Percentiles rank a stretch among this genome's conserved stretches.
phyloP scores from a whole-genome alignment of 1,140 invertebrate genomes.

The Drosophila ambigua region DNA sequence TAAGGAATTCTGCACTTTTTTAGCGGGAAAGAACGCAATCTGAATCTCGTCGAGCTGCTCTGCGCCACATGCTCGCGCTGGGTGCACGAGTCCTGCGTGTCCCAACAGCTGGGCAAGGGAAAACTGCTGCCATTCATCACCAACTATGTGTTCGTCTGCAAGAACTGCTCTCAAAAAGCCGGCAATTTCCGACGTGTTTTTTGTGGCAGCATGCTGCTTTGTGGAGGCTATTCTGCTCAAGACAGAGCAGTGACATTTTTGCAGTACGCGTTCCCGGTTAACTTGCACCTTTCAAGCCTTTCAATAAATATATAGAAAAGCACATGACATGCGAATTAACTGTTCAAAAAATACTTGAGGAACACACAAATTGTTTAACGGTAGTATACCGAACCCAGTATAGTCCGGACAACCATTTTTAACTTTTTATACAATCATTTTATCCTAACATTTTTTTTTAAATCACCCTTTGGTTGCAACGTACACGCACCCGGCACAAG shows the following conservation, averaged over 20 bases:
- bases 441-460: constrained; percentile 5
- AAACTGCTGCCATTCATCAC: constrained; percentile 97
- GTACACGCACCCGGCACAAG: constrained; percentile 18
- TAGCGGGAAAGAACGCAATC: constrained; percentile 96
- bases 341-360: constrained; percentile 35
- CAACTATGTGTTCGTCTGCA: constrained; percentile 98
- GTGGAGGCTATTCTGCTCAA: too few species aligned
- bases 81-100: constrained; percentile 97
- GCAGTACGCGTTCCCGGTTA: too few species aligned
- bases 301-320: too few species aligned
- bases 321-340: constrained; percentile 41
- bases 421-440: neutral
- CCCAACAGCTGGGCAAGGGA: constrained; percentile 90
- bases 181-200: too few species aligned
- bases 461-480: constrained; percentile 8
- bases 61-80: constrained; percentile 95
- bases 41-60: constrained; percentile 94
- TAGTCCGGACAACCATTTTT: neutral
- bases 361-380: neutral
- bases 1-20: constrained; percentile 40
- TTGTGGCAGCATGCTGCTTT: too few species aligned
- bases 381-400: constrained; percentile 1
- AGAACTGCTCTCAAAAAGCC: constrained; percentile 90
- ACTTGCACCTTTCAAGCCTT: too few species aligned
- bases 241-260: too few species aligned